Conservation (phyloP, 2,113 vertebrate genomes). For the Dendrocopos noguchii region DNA sequence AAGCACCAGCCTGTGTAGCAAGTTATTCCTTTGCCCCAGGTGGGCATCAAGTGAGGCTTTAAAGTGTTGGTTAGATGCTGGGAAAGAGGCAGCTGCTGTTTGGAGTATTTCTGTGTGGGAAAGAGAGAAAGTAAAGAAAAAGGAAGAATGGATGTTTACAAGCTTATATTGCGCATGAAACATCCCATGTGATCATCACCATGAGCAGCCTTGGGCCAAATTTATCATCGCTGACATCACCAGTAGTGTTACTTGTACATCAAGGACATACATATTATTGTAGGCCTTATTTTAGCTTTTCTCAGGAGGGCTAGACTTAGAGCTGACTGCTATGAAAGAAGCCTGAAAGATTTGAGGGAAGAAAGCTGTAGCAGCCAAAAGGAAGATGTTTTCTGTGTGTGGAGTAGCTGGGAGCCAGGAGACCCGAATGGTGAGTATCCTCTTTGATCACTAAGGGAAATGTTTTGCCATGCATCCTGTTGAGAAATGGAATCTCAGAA, state of each 20-base stretch:
- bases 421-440: background rate
- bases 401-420: background rate
- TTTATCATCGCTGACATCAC: slow-evolving; percentile 51
- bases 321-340: background rate
- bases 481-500: background rate
- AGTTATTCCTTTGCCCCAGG: background rate
- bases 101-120: background rate
- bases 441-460: background rate
- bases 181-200: slow-evolving; percentile 24
- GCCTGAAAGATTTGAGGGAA: background rate
- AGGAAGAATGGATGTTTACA: slow-evolving; percentile 49
- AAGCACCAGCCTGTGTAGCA: background rate
- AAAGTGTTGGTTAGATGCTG: background rate
- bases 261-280: background rate
- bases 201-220: slow-evolving; percentile 44
- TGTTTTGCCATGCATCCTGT: background rate
- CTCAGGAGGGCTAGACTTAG: slow-evolving; percentile 19
- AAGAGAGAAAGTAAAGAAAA: slow-evolving; percentile 3
- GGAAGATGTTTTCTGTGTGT: background rate
- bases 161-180: slow-evolving; percentile 2
- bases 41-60: background rate
- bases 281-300: slow-evolving; percentile 49
- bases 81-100: background rate
- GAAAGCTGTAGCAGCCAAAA: background rate
- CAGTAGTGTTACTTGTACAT: background rate